These are phyloP conservation scores for Colinus virginianus DNA, from an alignment of 2,113 vertebrate species.

Conservation along the genomic window DNA sequence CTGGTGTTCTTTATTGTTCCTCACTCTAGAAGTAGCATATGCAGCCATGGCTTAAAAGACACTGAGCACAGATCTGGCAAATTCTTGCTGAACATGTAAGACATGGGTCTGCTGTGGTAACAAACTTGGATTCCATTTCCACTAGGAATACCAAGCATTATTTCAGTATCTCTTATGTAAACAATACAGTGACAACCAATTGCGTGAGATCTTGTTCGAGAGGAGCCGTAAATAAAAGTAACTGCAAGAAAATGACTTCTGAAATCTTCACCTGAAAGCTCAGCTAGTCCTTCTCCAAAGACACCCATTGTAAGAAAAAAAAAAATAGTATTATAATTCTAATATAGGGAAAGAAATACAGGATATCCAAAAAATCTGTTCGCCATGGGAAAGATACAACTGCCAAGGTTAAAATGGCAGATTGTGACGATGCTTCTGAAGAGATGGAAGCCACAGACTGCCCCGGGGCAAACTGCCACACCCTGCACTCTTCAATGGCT, in stretches of 20 bases:
- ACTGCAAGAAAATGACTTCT: not conserved
- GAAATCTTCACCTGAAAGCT: not conserved
- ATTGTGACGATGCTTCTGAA: slow-evolving; percentile 43
- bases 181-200: not conserved
- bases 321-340: not conserved
- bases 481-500: not conserved
- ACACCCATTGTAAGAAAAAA: not conserved
- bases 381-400: slow-evolving; percentile 27
- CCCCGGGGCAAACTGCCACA: slow-evolving; percentile 20
- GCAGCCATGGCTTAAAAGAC: not conserved
- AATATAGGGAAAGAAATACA: not conserved
- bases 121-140: not conserved
- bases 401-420: slow-evolving; percentile 56
- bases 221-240: not conserved
- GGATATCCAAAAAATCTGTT: not conserved
- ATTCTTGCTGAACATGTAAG: not conserved
- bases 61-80: not conserved
- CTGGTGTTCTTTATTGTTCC: not conserved
- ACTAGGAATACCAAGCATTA: not conserved
- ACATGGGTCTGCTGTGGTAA: not conserved
- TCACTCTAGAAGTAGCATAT: not conserved
- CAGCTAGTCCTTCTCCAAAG: not conserved
- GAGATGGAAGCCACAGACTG: slow-evolving; percentile 20
- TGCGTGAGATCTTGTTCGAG: not conserved
- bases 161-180: not conserved